A percentile compares a stretch with the other conserved stretches of the same genome.
Evolutionary conservation across 2,113 vertebrate genomes (phyloP).

Genomic region (Mus pahari): DNA sequence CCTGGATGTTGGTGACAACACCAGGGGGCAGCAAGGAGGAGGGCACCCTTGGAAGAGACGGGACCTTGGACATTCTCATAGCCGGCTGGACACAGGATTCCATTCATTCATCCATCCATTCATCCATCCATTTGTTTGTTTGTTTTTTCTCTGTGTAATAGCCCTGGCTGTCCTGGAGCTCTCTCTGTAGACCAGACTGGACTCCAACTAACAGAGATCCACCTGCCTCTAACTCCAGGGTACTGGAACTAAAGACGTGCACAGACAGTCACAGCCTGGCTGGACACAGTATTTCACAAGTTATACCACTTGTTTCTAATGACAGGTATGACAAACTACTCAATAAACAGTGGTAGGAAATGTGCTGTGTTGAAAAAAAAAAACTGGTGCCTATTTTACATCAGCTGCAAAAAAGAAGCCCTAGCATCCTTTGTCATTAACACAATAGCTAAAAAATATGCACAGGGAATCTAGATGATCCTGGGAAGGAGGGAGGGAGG

Average conservation of each 20-base stretch:
- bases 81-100: not conserved
- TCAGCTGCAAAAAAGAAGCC: conserved; percentile 21
- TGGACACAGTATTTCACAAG: not conserved
- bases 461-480: not conserved
- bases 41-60: not conserved
- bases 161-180: not conserved
- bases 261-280: too few species aligned
- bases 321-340: not conserved
- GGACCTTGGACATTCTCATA: not conserved
- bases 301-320: not conserved
- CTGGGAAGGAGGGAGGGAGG: not conserved
- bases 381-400: not conserved
- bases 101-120: not conserved
- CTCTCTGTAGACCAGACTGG: not conserved
- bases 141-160: not conserved
- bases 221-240: not conserved
- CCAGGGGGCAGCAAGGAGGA: not conserved
- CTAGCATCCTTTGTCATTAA: not conserved
- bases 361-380: not conserved
- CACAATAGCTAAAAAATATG: not conserved
- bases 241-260: not conserved
- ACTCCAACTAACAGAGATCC: not conserved
- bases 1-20: not conserved
- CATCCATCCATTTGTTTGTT: not conserved
- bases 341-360: not conserved